These are phyloP conservation scores for Vombatus ursinus DNA, from an alignment of 2,113 vertebrate species.

Conservation along the genomic window DNA sequence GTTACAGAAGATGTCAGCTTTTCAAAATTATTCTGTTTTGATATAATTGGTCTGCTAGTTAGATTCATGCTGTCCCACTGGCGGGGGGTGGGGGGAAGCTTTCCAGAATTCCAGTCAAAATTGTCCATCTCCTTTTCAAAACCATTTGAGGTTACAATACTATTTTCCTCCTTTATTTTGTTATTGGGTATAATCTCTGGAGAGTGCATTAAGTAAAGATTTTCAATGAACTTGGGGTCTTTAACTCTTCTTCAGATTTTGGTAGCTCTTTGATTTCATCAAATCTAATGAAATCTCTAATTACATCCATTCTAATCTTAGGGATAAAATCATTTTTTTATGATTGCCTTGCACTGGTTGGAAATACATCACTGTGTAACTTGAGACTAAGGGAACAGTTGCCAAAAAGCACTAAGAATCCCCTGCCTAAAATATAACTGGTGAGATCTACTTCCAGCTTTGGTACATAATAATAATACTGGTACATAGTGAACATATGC, in stretches of 20 bases:
- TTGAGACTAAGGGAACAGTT: not conserved
- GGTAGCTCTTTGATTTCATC: not conserved
- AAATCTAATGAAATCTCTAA: too few relatives aligned
- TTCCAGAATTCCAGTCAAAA: not conserved
- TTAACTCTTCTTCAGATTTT: not conserved
- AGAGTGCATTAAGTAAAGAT: not conserved
- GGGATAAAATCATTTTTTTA: not conserved
- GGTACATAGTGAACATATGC: not conserved
- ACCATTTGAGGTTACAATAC: not conserved
- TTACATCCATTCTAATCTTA: not conserved
- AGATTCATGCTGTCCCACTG: not conserved
- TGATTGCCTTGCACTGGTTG: not conserved
- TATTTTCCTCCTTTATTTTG: not conserved
- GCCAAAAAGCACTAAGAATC: too few relatives aligned
- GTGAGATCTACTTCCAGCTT: too few relatives aligned
- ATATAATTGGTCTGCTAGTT: not conserved
- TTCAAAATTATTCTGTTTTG: not conserved
- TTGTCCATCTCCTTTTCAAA: not conserved
- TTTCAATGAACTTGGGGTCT: not conserved
- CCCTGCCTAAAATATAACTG: too few relatives aligned
- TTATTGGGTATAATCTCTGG: not conserved
- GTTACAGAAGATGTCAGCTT: not conserved
- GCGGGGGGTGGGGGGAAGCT: not conserved
- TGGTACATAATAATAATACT: not conserved
- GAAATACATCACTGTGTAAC: not conserved